Conservation (phyloP, 2,113 vertebrate genomes). For the Rhabdomys dilectus region DNA sequence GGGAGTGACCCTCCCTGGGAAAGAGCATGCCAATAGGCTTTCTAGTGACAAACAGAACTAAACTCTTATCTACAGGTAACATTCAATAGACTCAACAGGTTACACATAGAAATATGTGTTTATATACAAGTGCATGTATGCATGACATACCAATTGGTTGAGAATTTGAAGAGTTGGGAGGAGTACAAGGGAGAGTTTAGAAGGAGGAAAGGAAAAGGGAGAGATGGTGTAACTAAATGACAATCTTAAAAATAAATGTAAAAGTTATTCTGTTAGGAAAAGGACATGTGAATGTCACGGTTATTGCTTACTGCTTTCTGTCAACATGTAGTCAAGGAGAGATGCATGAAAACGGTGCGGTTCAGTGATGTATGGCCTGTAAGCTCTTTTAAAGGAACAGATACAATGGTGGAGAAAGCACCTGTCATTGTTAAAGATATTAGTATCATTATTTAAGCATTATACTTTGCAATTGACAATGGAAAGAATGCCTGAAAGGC, state of each 20-base stretch:
- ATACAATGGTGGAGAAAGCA: not conserved
- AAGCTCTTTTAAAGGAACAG: too few relatives aligned
- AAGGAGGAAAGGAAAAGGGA: not conserved
- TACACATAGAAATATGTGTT: not conserved
- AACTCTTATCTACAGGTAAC: not conserved
- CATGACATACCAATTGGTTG: not conserved
- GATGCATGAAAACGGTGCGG: not conserved
- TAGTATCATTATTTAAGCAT: not conserved
- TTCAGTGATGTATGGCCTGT: too few relatives aligned
- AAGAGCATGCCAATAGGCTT: not conserved
- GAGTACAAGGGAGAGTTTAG: not conserved
- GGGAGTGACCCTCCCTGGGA: not conserved
- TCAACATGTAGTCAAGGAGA: too few relatives aligned
- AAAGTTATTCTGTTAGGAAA: not conserved
- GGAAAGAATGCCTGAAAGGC: not conserved
- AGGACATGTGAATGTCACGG: too few relatives aligned
- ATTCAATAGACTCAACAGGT: not conserved
- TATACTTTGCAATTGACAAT: too few relatives aligned
- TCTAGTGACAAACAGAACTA: not conserved
- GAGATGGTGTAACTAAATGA: too few relatives aligned
- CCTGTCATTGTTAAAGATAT: not conserved
- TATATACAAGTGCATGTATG: not conserved
- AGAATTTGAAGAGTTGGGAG: not conserved
- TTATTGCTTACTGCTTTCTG: too few relatives aligned
- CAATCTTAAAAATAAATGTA: not conserved